A percentile compares a stretch with the other conserved stretches of the same genome.
These are phyloP conservation scores for Todus mexicanus DNA, from an alignment of 2,797 vertebrate genomes.

Conservation along the genomic window DNA sequence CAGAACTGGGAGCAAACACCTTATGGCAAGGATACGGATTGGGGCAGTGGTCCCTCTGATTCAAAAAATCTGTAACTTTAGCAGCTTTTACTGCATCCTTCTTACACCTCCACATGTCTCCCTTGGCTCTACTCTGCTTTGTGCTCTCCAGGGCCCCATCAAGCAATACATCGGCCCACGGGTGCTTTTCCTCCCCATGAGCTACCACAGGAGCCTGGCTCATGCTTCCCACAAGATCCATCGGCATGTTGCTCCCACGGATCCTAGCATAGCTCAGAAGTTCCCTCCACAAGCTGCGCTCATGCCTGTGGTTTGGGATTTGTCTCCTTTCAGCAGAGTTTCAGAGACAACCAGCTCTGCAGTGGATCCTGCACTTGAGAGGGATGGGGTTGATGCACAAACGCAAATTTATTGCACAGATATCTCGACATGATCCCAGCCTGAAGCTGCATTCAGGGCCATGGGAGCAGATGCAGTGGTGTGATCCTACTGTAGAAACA, in stretches of 20 bases:
- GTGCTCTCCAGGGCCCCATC: neutral
- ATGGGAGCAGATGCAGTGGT: neutral
- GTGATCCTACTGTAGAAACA: neutral
- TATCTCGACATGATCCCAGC: neutral
- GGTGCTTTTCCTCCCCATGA: neutral
- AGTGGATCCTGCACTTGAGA: neutral
- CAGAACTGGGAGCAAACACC: neutral
- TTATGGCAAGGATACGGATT: neutral
- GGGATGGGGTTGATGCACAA: neutral
- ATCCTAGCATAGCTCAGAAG: neutral
- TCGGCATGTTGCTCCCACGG: neutral
- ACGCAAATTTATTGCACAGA: neutral
- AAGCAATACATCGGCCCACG: neutral
- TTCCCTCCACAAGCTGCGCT: neutral
- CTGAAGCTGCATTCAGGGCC: neutral
- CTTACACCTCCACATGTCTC: accelerated
- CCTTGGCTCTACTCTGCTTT: neutral
- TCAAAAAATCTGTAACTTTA: neutral
- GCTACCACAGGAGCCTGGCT: neutral
- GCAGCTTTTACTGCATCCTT: neutral
- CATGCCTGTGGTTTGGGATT: neutral
- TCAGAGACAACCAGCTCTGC: neutral
- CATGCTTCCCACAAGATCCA: neutral
- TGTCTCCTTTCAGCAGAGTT: neutral
- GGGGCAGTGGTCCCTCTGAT: neutral